Base-by-base conservation (phyloP, 2,113 vertebrate species). In the Electrona antarctica region DNA sequence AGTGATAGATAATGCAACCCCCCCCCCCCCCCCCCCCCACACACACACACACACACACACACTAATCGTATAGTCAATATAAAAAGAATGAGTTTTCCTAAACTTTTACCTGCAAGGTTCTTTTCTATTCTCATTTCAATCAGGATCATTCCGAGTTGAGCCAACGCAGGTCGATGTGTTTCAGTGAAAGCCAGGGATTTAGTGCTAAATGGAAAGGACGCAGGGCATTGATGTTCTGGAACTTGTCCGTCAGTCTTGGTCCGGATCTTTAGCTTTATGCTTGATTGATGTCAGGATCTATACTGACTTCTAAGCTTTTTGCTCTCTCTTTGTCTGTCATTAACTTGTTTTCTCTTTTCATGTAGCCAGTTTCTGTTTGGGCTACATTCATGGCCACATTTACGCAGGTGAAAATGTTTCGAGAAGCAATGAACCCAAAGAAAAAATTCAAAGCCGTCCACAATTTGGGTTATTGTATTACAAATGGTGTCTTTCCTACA, bases 221-320 rank as follows among this genome's bases (percentile, higher is more conserved):
- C 64, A 60, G 49, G 67, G 58, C 74, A 82, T 78, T 78, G 85
- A 87, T 79, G 79, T 78, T 74, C 62, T 71, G 69, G 78, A 65
- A 71, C 63, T 82, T 58, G 60, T 86, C 85, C 74, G 70, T 88
- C 85, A 79, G 76, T 79, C 80, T 73, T 70, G 14, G n/a, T n/a
- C n/a, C n/a, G n/a, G 73, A 69, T 61, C 82, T 69, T 79, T 84
- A 64, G 72, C 80, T 83, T 15, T 76, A 76, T 63, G 68, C 78
- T 41, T 85, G 88, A 91, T 91, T 81, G 76, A 82, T 90, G 76
- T 66, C 62, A 33, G 46, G 63, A 87, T 87, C 83, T 70, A 83
- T 85, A 73, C 46, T 55, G 79, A 73, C 67, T 64, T 63, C 72
- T 59, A 51, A 59, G 64, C 49, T 1, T 69, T 78, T 71, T 76